phyloP scores from a whole-genome alignment of 2,888 invertebrate species.

The Pandemis cinnamomeana region DNA sequence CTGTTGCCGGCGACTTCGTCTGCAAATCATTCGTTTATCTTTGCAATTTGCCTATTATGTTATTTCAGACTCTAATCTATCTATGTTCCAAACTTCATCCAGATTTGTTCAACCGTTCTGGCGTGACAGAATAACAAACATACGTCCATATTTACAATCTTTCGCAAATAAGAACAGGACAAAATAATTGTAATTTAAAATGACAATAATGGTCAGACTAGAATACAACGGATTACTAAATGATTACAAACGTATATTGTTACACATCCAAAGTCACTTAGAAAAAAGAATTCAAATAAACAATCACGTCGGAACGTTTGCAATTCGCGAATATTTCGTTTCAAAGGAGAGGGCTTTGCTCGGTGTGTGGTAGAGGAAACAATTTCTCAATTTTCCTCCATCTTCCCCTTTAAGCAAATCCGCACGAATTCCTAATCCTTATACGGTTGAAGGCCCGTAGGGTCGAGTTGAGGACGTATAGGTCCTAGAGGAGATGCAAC shows the following conservation, averaged over 20 bases:
- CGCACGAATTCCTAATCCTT: slow-evolving; percentile 77
- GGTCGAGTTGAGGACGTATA: slow-evolving; percentile 62
- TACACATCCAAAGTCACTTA: not conserved
- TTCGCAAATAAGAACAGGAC: too few species aligned
- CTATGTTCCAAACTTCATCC: too few species aligned
- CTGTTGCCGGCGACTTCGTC: too few species aligned
- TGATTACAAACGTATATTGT: not conserved
- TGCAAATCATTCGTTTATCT: too few species aligned
- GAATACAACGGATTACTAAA: not conserved
- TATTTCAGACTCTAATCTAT: too few species aligned
- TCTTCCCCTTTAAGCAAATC: slow-evolving; percentile 75
- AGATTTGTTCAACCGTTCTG: too few species aligned
- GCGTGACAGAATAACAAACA: too few species aligned
- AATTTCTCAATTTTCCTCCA: slow-evolving; percentile 73
- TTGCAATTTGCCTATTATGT: too few species aligned
- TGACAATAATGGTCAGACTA: too few species aligned
- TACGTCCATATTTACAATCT: too few species aligned
- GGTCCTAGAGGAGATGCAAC: slow-evolving; percentile 46
- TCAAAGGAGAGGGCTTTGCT: slow-evolving; percentile 61
- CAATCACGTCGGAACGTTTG: slow-evolving; percentile 9
- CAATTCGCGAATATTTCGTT: slow-evolving; percentile 59
- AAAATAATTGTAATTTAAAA: too few species aligned
- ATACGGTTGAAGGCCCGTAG: slow-evolving; percentile 67
- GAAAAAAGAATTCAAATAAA: not conserved
- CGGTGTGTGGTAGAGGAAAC: slow-evolving; percentile 71